Evolutionary conservation across 2,888 invertebrate genomes (phyloP).

Genomic region (Callimorpha dominula): DNA sequence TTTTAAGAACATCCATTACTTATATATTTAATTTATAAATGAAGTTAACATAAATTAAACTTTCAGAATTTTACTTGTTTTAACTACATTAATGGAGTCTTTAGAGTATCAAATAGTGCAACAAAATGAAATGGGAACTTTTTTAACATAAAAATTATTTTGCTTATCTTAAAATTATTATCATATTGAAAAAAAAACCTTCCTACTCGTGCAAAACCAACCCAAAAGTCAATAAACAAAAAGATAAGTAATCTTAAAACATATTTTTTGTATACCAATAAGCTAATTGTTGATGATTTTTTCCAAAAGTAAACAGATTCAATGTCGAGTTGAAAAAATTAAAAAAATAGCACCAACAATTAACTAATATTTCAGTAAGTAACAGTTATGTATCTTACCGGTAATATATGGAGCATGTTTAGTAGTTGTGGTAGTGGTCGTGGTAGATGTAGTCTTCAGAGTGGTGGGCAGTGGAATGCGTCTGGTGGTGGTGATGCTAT

Average conservation of each 20-base stretch:
- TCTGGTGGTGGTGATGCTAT: conserved; percentile 38
- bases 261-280: conserved; percentile 1
- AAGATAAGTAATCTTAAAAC: conserved; percentile 15
- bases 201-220: conserved; percentile 14
- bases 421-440: conserved; percentile 48
- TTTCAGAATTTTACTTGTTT: too few relatives aligned
- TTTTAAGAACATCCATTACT: neutral
- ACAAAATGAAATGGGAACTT: neutral
- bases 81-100: too few relatives aligned
- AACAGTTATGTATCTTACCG: conserved; percentile 67
- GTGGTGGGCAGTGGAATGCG: conserved; percentile 50
- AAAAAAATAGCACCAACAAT: conserved; percentile 17
- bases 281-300: conserved; percentile 8
- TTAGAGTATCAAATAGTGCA: too few relatives aligned
- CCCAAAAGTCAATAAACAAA: conserved; percentile 34
- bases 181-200: neutral
- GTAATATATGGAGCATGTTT: conserved; percentile 61
- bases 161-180: neutral
- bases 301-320: neutral
- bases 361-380: conserved; percentile 13
- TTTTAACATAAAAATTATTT: neutral
- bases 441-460: too few relatives aligned
- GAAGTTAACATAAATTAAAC: too few relatives aligned
- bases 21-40: too few relatives aligned
- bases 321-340: neutral